Conservation (phyloP, 2,113 vertebrate species). For the Opisthocomus hoazin region DNA sequence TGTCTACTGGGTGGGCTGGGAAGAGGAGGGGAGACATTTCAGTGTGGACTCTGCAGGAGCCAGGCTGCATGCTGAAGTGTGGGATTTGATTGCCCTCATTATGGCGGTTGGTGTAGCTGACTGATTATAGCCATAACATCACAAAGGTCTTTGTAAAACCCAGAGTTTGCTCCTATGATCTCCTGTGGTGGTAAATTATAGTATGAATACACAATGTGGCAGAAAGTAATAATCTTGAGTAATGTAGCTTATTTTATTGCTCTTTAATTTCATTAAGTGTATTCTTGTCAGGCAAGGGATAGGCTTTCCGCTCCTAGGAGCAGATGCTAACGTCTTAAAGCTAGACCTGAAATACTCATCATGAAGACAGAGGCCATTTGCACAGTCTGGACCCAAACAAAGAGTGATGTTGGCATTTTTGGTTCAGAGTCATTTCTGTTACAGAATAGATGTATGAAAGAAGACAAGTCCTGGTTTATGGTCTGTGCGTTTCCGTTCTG, state of each 20-base stretch:
- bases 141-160: slow-evolving; percentile 4
- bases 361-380: neutral
- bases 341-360: neutral
- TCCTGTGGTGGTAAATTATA: slow-evolving; percentile 47
- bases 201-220: slow-evolving; percentile 33
- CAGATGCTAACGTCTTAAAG: neutral
- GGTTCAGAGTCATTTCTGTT: neutral
- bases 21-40: neutral
- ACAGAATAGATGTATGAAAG: neutral
- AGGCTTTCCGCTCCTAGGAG: neutral
- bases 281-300: neutral
- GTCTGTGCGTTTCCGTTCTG: neutral
- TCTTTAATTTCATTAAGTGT: slow-evolving; percentile 23
- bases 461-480: neutral
- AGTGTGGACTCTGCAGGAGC: neutral
- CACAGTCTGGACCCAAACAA: neutral
- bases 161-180: neutral
- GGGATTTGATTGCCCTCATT: slow-evolving; percentile 9
- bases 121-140: neutral
- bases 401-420: neutral
- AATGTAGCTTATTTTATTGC: slow-evolving; percentile 34
- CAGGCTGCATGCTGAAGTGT: neutral
- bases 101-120: neutral
- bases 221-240: slow-evolving; percentile 53
- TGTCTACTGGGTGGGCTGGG: neutral